Evolutionary conservation across 2,113 vertebrate genomes (phyloP).

Genomic region (Forbesichthys agassizii): DNA sequence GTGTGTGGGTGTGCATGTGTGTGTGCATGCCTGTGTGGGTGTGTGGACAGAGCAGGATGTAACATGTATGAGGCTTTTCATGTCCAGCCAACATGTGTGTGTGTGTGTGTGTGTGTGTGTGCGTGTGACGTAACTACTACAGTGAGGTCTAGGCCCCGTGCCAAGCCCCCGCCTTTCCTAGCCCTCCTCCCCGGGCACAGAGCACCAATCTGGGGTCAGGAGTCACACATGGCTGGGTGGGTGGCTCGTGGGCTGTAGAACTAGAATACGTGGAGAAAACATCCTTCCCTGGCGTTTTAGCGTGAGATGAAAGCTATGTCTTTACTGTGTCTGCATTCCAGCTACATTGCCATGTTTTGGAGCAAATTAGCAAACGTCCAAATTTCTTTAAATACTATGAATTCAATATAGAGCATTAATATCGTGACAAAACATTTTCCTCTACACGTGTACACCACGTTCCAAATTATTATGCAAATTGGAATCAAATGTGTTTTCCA

Average conservation of each 20-base stretch:
- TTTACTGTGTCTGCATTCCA: too few relatives aligned
- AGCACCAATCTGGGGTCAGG: constrained; percentile 56
- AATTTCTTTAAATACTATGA: too few relatives aligned
- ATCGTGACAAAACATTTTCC: too few relatives aligned
- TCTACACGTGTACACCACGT: too few relatives aligned
- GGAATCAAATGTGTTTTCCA: too few relatives aligned
- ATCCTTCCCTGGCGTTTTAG: background rate
- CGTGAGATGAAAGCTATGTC: too few relatives aligned
- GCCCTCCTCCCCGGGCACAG: constrained; percentile 48
- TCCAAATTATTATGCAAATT: too few relatives aligned
- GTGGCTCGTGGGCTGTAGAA: constrained; percentile 34
- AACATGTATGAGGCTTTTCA: constrained; percentile 52
- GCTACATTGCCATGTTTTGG: too few relatives aligned
- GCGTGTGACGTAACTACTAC: constrained; percentile 7
- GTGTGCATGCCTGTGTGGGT: background rate
- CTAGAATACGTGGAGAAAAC: background rate
- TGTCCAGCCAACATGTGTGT: constrained; percentile 51
- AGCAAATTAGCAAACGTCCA: too few relatives aligned
- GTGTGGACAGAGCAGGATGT: constrained; percentile 60
- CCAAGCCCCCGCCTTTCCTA: constrained; percentile 58
- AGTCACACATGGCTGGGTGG: constrained; percentile 57
- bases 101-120: constrained; percentile 17
- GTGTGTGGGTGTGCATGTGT: constrained; percentile 7
- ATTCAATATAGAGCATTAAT: too few relatives aligned
- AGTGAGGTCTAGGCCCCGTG: constrained; percentile 41